Conservation (phyloP, 2,797 vertebrate genomes). For the Brotula barbata region DNA sequence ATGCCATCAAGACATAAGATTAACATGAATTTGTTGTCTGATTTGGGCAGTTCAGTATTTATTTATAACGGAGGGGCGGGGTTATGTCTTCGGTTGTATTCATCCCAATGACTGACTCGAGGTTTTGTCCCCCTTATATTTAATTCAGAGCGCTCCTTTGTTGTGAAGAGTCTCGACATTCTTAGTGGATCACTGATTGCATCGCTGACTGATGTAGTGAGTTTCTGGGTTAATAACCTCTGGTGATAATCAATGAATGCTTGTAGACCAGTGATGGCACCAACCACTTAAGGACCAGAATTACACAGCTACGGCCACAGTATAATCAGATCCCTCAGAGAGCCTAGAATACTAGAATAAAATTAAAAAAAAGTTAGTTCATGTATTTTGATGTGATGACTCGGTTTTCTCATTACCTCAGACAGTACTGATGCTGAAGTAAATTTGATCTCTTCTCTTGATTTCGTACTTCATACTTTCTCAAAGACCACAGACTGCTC, state of each 20-base stretch:
- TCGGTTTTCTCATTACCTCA: slow-evolving; percentile 11
- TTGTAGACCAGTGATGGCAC: slow-evolving; percentile 10
- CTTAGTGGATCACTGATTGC: slow-evolving; percentile 55
- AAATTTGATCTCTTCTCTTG: slow-evolving; percentile 15
- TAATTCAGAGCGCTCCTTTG: slow-evolving; percentile 16
- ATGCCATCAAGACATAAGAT: too few relatives aligned
- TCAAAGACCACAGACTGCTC: slow-evolving; percentile 5
- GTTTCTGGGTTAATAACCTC: slow-evolving; percentile 38
- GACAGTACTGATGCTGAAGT: neutral
- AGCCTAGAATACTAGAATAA: slow-evolving; percentile 5
- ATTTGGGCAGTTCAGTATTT: too few relatives aligned
- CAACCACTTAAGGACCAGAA: slow-evolving; percentile 10
- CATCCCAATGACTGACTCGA: slow-evolving; percentile 12
- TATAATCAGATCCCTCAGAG: slow-evolving; percentile 18
- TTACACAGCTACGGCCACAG: slow-evolving; percentile 22
- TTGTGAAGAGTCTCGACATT: slow-evolving; percentile 36
- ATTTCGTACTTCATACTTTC: slow-evolving; percentile 5
- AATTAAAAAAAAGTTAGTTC: slow-evolving; percentile 9
- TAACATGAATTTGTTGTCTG: too few relatives aligned
- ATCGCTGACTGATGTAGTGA: slow-evolving; percentile 42
- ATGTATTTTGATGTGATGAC: neutral
- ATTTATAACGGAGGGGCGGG: too few relatives aligned
- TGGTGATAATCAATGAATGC: slow-evolving; percentile 51
- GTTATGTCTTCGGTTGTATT: too few relatives aligned
- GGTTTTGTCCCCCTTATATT: slow-evolving; percentile 18